Conservation (phyloP, 2,888 invertebrate species). For the Drosophila yooni region DNA sequence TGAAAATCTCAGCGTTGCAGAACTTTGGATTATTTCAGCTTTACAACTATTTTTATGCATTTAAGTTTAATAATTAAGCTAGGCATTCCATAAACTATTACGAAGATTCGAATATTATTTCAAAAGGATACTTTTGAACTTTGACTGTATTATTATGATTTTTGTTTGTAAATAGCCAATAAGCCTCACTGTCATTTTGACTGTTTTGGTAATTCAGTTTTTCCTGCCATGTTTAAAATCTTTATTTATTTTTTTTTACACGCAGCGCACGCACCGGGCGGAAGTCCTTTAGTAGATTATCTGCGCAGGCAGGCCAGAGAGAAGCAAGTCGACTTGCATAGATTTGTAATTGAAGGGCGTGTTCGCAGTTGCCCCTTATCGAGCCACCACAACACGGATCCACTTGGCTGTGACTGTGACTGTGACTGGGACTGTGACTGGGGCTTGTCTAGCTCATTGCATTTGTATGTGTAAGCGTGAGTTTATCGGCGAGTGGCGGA, state of each 20-base stretch:
- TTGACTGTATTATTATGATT: background rate
- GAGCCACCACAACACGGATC: conserved; percentile 23
- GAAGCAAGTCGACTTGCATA: conserved; percentile 59
- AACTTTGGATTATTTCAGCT: background rate
- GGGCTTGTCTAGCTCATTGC: conserved; percentile 60
- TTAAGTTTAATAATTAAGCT: background rate
- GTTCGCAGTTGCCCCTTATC: conserved; percentile 54
- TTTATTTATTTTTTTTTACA: conserved; percentile 45
- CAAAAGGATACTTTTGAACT: background rate
- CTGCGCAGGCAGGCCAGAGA: conserved; percentile 58
- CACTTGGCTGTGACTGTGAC: conserved; percentile 49
- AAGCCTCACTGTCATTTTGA: background rate
- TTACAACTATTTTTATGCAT: background rate
- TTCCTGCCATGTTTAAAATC: conserved; percentile 21
- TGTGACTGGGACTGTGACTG: conserved; percentile 4
- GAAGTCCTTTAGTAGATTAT: conserved; percentile 84
- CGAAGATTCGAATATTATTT: background rate
- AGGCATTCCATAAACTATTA: background rate
- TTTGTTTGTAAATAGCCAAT: background rate
- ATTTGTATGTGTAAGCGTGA: conserved; percentile 8
- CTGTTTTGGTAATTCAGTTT: conserved; percentile 19
- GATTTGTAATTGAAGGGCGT: conserved; percentile 85
- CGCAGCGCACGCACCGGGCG: conserved; percentile 82
- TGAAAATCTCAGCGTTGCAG: background rate
- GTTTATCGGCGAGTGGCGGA: conserved; percentile 44